Percentiles rank a stretch among this genome's conserved stretches.
Evolutionary conservation across 2,888 invertebrate species (phyloP).

Genomic region (Amphipyra tragopoginis): DNA sequence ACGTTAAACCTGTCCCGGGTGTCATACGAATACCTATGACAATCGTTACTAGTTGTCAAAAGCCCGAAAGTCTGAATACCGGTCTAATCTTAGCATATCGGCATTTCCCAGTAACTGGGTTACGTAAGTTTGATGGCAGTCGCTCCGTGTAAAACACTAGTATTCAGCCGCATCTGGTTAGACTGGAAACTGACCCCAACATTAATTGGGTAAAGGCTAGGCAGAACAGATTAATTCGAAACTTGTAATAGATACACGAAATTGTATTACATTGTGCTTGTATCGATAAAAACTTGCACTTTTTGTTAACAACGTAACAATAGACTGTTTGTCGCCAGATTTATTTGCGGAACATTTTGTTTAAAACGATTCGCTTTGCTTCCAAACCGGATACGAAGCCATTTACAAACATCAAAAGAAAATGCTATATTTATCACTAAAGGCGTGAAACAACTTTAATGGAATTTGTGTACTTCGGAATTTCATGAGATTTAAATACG

Average conservation of each 20-base stretch:
- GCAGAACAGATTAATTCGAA: background rate
- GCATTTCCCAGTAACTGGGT: no score
- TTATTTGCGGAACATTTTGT: slow-evolving; percentile 43
- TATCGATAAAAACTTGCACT: slow-evolving; percentile 36
- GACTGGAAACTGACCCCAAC: no score
- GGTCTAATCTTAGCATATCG: no score
- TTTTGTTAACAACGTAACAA: slow-evolving; percentile 26
- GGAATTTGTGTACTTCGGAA: slow-evolving; percentile 11
- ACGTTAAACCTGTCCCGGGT: no score
- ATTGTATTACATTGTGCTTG: slow-evolving; percentile 3
- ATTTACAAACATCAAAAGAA: slow-evolving; percentile 50
- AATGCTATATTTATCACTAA: slow-evolving; percentile 40
- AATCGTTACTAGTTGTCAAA: no score
- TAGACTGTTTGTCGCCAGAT: slow-evolving; percentile 42
- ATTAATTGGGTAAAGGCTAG: no score
- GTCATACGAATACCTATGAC: no score
- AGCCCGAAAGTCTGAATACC: no score
- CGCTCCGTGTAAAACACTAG: no score
- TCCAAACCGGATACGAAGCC: slow-evolving; percentile 44
- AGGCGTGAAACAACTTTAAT: slow-evolving; percentile 28
- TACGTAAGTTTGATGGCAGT: no score
- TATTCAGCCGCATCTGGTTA: no score
- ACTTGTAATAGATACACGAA: slow-evolving; percentile 15
- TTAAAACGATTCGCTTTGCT: slow-evolving; percentile 42
- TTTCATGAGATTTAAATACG: background rate